Conservation (phyloP, 2,113 vertebrate genomes). For the Herpetotheres cachinnans region DNA sequence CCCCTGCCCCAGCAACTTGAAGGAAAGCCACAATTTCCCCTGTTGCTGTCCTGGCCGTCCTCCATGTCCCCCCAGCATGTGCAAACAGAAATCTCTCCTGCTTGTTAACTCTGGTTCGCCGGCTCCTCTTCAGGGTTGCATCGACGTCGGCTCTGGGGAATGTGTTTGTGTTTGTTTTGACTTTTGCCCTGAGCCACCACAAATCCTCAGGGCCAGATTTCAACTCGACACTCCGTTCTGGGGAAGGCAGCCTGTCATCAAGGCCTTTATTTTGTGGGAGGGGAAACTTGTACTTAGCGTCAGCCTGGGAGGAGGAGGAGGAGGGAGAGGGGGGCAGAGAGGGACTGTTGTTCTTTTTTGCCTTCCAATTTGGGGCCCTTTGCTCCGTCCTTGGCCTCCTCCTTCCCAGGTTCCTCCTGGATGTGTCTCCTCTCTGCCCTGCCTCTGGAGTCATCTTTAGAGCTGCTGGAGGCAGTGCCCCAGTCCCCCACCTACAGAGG, state of each 20-base stretch:
- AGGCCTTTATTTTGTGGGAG: neutral
- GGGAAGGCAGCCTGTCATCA: slow-evolving; percentile 24
- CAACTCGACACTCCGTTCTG: neutral
- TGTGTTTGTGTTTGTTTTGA: slow-evolving; percentile 36
- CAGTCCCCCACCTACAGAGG: neutral
- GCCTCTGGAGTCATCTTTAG: fast-evolving
- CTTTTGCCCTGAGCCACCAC: slow-evolving; percentile 14
- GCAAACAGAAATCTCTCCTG: neutral
- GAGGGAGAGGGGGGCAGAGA: neutral
- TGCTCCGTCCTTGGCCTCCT: neutral
- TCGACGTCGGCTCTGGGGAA: neutral
- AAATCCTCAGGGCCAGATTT: slow-evolving; percentile 7
- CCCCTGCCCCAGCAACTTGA: neutral
- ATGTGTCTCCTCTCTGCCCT: neutral
- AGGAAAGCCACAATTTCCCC: neutral
- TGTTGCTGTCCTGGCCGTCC: neutral
- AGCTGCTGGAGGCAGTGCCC: neutral
- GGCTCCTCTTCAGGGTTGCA: neutral
- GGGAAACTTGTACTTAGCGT: neutral
- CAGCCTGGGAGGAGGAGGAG: neutral
- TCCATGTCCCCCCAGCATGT: fast-evolving
- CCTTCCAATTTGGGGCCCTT: neutral
- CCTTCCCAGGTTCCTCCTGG: neutral
- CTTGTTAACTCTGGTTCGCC: neutral
- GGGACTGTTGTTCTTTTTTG: neutral